These are phyloP conservation scores for Labeo rohita DNA, from an alignment of 2,113 vertebrate genomes.

Conservation along the genomic window DNA sequence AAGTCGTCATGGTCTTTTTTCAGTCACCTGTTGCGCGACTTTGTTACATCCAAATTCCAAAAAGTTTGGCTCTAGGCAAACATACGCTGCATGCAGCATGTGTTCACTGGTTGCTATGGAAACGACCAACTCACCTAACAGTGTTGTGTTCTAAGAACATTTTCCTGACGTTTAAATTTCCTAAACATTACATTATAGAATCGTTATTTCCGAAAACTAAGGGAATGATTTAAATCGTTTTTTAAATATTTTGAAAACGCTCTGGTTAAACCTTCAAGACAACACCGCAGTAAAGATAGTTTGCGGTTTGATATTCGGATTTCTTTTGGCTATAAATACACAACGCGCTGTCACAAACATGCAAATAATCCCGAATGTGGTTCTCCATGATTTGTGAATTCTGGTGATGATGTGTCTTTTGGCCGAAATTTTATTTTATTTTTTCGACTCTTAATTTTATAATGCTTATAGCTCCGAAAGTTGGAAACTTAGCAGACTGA, in stretches of 20 bases:
- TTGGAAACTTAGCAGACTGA: too few relatives aligned
- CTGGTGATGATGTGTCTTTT: too few relatives aligned
- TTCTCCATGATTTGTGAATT: too few relatives aligned
- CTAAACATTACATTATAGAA: background rate
- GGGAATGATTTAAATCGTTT: background rate
- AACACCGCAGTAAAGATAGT: too few relatives aligned
- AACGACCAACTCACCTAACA: conserved; percentile 8
- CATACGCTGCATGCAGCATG: background rate
- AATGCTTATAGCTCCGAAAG: too few relatives aligned
- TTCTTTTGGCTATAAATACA: too few relatives aligned
- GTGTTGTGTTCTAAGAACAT: background rate
- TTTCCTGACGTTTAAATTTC: background rate
- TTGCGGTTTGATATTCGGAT: too few relatives aligned
- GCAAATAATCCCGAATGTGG: too few relatives aligned
- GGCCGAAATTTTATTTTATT: too few relatives aligned
- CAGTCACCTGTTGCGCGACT: background rate
- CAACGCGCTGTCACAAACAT: too few relatives aligned
- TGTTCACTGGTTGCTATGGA: conserved; percentile 46
- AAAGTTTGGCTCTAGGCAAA: background rate
- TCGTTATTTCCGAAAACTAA: background rate
- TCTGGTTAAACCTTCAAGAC: background rate
- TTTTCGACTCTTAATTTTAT: too few relatives aligned
- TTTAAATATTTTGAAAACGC: background rate
- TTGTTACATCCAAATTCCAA: background rate
- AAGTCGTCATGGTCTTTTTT: background rate